These are phyloP conservation scores for Trichacis sp. DNA, from an alignment of 2,888 invertebrate species.

Conservation along the genomic window DNA sequence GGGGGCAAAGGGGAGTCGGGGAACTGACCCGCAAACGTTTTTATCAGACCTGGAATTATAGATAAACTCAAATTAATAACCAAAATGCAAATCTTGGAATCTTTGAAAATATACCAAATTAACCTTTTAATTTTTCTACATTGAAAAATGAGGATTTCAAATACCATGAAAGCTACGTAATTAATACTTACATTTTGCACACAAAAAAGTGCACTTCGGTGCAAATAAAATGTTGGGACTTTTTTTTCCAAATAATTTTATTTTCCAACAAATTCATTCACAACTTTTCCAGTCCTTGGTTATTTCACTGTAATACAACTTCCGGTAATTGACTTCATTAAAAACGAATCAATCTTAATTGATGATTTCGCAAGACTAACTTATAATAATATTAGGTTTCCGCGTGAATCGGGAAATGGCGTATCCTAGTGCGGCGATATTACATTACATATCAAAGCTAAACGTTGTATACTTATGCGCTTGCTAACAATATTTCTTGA, in stretches of 20 bases:
- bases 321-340: conserved; percentile 26
- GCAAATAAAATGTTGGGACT: not conserved
- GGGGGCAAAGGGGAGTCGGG: too few species aligned
- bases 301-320: conserved; percentile 15
- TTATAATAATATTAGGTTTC: conserved; percentile 41
- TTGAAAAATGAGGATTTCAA: too few species aligned
- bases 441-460: conserved; percentile 64
- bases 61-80: too few species aligned
- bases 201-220: not conserved
- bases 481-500: conserved; percentile 55
- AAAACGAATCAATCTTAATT: conserved; percentile 25
- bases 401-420: conserved; percentile 43
- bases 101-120: too few species aligned
- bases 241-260: conserved; percentile 5
- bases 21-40: too few species aligned
- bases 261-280: conserved; percentile 1
- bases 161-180: too few species aligned
- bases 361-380: conserved; percentile 32
- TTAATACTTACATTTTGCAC: not conserved
- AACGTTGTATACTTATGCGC: conserved; percentile 54
- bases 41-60: too few species aligned
- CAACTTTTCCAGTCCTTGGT: not conserved
- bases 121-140: too few species aligned
- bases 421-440: conserved; percentile 60
- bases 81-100: too few species aligned